Conservation (phyloP, 2,113 vertebrate species). For the Nothoprocta pentlandii region DNA sequence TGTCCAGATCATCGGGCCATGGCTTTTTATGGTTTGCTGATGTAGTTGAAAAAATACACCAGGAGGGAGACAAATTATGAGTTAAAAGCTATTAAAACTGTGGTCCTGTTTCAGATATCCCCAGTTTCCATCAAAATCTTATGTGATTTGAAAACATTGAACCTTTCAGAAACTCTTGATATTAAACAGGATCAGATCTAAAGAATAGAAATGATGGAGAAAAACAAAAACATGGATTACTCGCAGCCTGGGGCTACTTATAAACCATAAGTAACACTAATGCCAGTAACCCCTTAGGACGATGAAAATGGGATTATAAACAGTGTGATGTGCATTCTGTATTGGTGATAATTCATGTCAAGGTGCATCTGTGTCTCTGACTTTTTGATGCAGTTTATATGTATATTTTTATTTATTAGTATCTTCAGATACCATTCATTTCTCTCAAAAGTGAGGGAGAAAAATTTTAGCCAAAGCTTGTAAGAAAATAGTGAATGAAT, state of each 20-base stretch:
- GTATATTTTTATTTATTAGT: slow-evolving; percentile 23
- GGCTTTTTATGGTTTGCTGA: not conserved
- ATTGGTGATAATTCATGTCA: slow-evolving; percentile 16
- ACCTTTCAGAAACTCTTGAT: slow-evolving; percentile 16
- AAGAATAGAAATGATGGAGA: not conserved
- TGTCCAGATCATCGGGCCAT: not conserved
- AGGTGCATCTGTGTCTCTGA: not conserved
- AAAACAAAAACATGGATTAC: not conserved
- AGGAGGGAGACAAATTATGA: not conserved
- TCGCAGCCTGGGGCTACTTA: not conserved
- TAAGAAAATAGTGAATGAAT: not conserved
- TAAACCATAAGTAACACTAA: slow-evolving; percentile 7
- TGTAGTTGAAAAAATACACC: not conserved
- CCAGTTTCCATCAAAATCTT: not conserved
- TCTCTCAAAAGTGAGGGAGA: not conserved
- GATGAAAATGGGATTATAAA: slow-evolving; percentile 56
- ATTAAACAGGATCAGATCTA: not conserved
- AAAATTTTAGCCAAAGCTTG: not conserved
- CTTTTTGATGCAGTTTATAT: not conserved
- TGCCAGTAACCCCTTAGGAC: slow-evolving; percentile 2
- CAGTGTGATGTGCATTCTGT: slow-evolving; percentile 23
- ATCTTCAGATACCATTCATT: not conserved
- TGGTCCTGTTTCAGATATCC: not conserved
- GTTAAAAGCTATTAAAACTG: not conserved
- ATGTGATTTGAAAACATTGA: not conserved